phyloP scores from a whole-genome alignment of 2,888 invertebrate species.

The Parnassius mnemosyne region DNA sequence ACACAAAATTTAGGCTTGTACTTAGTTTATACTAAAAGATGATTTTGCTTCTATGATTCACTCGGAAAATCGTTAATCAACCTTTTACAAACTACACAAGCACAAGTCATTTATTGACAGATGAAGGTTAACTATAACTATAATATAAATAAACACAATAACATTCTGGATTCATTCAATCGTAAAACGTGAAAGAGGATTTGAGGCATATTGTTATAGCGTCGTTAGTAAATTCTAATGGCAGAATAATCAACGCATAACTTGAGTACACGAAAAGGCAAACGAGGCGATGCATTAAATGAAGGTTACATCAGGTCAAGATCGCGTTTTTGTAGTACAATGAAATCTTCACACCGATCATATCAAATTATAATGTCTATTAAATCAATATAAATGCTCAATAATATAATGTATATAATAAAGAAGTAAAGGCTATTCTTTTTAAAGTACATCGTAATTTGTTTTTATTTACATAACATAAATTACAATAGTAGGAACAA shows the following conservation, averaged over 20 bases:
- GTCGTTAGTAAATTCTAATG: conserved; percentile 15
- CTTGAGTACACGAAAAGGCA: conserved; percentile 7
- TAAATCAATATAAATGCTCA: conserved; percentile 14
- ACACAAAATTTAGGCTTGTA: too few species aligned
- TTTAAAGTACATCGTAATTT: too few species aligned
- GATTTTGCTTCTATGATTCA: too few species aligned
- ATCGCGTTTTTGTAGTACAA: conserved; percentile 8
- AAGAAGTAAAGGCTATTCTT: too few species aligned
- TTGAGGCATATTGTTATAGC: conserved; percentile 3
- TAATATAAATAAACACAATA: conserved; percentile 3
- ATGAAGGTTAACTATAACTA: conserved; percentile 8
- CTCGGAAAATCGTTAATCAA: too few species aligned
- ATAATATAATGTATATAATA: not conserved
- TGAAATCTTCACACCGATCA: conserved; percentile 2
- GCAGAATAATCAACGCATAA: conserved; percentile 12
- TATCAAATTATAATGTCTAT: not conserved
- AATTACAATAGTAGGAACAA: too few species aligned
- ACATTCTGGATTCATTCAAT: not conserved
- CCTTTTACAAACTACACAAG: too few species aligned
- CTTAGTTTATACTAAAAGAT: too few species aligned
- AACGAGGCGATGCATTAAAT: conserved; percentile 17
- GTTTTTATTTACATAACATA: too few species aligned
- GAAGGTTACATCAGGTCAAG: conserved; percentile 29
- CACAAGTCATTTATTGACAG: not conserved
- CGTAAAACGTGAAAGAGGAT: not conserved